phyloP scores from a whole-genome alignment of 2,888 invertebrate genomes.

The Leucoma salicis region DNA sequence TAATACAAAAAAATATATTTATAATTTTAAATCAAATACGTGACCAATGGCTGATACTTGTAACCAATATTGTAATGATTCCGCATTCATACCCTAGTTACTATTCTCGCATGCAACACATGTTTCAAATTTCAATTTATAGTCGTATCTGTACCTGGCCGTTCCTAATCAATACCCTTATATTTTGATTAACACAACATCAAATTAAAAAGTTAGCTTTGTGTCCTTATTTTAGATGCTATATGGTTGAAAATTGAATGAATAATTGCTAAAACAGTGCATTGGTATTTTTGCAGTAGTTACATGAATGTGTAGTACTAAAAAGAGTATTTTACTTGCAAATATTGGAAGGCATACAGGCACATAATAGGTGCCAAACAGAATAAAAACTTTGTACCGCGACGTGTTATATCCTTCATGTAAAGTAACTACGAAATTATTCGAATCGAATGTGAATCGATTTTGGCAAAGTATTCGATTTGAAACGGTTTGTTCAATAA shows the following conservation, averaged over 20 bases:
- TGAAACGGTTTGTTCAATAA: conserved; percentile 6
- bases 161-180: conserved; percentile 12
- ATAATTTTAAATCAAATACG: too few species aligned
- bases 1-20: too few species aligned
- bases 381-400: conserved; percentile 42
- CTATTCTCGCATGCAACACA: conserved; percentile 17
- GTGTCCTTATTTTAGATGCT: neutral
- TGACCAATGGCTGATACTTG: too few species aligned
- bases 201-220: too few species aligned
- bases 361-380: conserved; percentile 41
- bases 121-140: conserved; percentile 36
- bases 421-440: conserved; percentile 13
- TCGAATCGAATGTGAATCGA: conserved; percentile 13
- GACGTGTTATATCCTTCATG: conserved; percentile 8
- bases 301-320: conserved; percentile 23
- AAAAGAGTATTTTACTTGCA: conserved; percentile 50
- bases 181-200: neutral
- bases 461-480: conserved; percentile 3
- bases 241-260: conserved; percentile 17
- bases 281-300: conserved; percentile 19
- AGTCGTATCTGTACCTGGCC: conserved; percentile 34
- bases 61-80: too few species aligned
- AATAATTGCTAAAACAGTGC: neutral
- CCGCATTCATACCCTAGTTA: conserved; percentile 26
- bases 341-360: conserved; percentile 38